These are phyloP conservation scores for Enteromius radiatus DNA, from an alignment of 2,797 vertebrate genomes.

Conservation along the genomic window DNA sequence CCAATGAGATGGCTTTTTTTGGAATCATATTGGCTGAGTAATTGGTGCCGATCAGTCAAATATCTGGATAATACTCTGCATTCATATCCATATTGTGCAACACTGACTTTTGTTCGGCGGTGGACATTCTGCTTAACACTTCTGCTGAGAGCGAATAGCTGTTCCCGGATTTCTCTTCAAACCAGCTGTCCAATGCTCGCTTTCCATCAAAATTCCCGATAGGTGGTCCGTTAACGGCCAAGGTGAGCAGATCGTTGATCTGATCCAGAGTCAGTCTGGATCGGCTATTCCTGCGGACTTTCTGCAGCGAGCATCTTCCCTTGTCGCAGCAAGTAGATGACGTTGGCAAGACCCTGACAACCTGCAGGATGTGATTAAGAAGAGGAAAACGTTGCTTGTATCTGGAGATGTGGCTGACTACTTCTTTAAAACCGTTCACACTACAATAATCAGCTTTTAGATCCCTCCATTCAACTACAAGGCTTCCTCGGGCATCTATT, in stretches of 20 bases:
- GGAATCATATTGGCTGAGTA: constrained; percentile 45
- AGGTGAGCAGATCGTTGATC: constrained; percentile 89
- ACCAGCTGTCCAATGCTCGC: constrained; percentile 94
- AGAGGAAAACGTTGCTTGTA: constrained; percentile 92
- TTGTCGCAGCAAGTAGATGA: constrained; percentile 91
- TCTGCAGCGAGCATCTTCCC: constrained; percentile 85
- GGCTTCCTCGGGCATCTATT: constrained; percentile 79
- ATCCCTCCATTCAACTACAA: constrained; percentile 91
- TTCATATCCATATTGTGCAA: constrained; percentile 85
- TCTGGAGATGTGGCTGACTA: constrained; percentile 88
- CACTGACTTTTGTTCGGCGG: constrained; percentile 84
- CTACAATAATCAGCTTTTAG: constrained; percentile 93
- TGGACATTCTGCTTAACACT: constrained; percentile 87
- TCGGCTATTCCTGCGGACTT: constrained; percentile 88
- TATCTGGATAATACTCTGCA: constrained; percentile 87
- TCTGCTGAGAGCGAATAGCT: constrained; percentile 86
- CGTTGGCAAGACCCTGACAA: constrained; percentile 89
- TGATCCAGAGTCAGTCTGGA: constrained; percentile 91
- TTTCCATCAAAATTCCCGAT: constrained; percentile 92
- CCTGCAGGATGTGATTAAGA: constrained; percentile 87
- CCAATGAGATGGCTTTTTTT: constrained; percentile 62
- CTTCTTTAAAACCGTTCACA: constrained; percentile 91
- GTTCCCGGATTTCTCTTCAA: constrained; percentile 94
- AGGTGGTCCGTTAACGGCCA: constrained; percentile 89
- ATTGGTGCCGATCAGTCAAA: constrained; percentile 73